Evolutionary conservation across 2,888 invertebrate species (phyloP).

Genomic region (Coenonympha glycerion): DNA sequence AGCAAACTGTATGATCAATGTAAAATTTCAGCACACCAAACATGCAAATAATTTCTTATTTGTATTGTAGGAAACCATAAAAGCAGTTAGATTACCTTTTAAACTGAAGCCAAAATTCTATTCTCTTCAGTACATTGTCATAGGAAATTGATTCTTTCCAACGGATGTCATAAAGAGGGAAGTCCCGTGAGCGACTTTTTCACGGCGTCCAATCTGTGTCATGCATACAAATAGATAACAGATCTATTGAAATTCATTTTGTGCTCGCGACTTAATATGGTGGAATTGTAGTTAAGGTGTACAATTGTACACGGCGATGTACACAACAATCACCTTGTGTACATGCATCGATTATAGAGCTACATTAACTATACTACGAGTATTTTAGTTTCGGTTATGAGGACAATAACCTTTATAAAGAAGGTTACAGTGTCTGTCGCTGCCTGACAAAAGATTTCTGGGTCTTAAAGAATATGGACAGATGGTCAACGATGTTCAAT

Average conservation of each 20-base stretch:
- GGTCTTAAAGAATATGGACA: too few species aligned
- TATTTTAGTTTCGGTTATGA: not conserved
- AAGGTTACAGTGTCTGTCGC: too few species aligned
- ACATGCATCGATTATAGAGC: not conserved
- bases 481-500: too few species aligned
- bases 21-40: too few species aligned
- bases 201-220: slow-evolving; percentile 7
- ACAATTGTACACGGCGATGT: slow-evolving; percentile 2
- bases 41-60: too few species aligned
- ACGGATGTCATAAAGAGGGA: slow-evolving; percentile 3
- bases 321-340: slow-evolving; percentile 2
- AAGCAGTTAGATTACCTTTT: not conserved
- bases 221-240: slow-evolving; percentile 21
- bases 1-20: too few species aligned
- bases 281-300: slow-evolving; percentile 5
- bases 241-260: slow-evolving; percentile 22
- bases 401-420: not conserved
- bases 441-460: too few species aligned
- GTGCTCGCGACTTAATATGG: slow-evolving; percentile 14
- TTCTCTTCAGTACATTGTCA: not conserved
- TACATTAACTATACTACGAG: not conserved
- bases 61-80: not conserved
- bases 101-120: not conserved
- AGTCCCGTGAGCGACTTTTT: slow-evolving; percentile 1
- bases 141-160: slow-evolving; percentile 4